A percentile compares a stretch with the other conserved stretches of the same genome.
These are phyloP conservation scores for Coccyzus lansbergi DNA, from an alignment of 2,797 vertebrate species.

Conservation along the genomic window DNA sequence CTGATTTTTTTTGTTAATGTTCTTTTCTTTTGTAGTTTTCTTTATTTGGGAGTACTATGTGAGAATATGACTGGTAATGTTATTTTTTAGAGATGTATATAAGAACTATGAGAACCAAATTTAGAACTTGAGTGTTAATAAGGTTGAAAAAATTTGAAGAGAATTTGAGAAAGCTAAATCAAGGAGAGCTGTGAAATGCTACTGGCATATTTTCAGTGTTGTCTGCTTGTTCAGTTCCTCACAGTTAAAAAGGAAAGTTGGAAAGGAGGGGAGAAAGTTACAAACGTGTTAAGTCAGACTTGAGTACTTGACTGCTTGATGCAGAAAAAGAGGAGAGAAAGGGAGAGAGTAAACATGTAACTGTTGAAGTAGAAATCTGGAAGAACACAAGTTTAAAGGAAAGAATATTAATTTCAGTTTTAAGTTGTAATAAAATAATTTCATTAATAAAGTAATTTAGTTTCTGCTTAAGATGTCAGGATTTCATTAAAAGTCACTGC, in stretches of 20 bases:
- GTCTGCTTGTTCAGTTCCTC: not conserved
- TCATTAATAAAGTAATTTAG: not conserved
- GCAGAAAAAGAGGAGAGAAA: not conserved
- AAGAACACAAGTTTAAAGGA: not conserved
- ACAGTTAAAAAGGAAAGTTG: not conserved
- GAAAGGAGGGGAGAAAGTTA: not conserved
- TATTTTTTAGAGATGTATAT: fast-evolving
- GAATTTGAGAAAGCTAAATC: not conserved
- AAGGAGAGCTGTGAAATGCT: not conserved
- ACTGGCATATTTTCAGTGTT: not conserved
- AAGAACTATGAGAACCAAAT: not conserved
- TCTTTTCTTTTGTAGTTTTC: not conserved
- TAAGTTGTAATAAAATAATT: not conserved
- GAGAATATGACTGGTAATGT: not conserved
- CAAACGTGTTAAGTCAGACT: not conserved
- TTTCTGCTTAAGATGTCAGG: not conserved
- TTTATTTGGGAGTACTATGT: not conserved
- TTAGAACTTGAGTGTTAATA: not conserved
- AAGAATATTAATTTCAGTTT: not conserved
- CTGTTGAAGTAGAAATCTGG: not conserved
- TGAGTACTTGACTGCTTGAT: not conserved
- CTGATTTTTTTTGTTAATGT: not conserved
- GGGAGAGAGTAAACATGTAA: not conserved
- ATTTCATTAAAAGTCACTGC: not conserved
- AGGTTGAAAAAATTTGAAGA: not conserved